Base-by-base conservation (phyloP, 2,888 invertebrate genomes). In the Eucriotettix oculatus region DNA sequence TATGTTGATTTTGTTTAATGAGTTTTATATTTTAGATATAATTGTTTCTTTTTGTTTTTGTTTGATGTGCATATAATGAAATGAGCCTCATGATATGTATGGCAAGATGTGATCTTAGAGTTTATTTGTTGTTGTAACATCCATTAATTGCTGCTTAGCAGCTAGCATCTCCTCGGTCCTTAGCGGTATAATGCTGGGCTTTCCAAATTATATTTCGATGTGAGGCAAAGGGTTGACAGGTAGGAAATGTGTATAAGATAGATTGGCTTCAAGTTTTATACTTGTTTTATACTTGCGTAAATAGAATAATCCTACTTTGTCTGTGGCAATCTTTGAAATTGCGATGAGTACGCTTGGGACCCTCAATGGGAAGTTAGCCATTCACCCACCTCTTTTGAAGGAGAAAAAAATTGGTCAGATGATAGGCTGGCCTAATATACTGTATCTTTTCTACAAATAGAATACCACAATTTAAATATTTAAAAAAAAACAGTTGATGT, bases 401-500 rank as follows among this genome's bases (percentile, higher is more conserved):
- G 60, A 62, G 40, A 56, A 40, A 59, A 58, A 56, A 56, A 53
- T 52, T 54, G 61, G 61, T 63, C 61, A 61, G 62, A 63, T 61
- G 64, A 61, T 62, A 61, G 61, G 61, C 64, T 64, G 65, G 62
- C 63, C 62, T 63, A 64, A 63, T 64, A 62, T 60, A 64, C 60
- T 64, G 64, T 66, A 66, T 65, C 66, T 66, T 66, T 66, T 66
- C 64, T 66, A 66, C 65, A 66, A 62, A 62, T 64, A 64, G 64
- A 62, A 60, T 63, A 63, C 62, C 64, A 63, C 58, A 57, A 60
- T 63, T 64, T 63, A 62, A 64, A 61, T 61, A 63, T 55, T 61
- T 61, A 63, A 65, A 65, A 62, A 65, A 63, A 62, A 66, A 64
- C 62, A 64, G 66, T 66, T 66, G 65, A 65, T 65, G 66, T 66